These are phyloP conservation scores for Torymus texanus DNA, from an alignment of 2,888 invertebrate genomes.

Conservation along the genomic window DNA sequence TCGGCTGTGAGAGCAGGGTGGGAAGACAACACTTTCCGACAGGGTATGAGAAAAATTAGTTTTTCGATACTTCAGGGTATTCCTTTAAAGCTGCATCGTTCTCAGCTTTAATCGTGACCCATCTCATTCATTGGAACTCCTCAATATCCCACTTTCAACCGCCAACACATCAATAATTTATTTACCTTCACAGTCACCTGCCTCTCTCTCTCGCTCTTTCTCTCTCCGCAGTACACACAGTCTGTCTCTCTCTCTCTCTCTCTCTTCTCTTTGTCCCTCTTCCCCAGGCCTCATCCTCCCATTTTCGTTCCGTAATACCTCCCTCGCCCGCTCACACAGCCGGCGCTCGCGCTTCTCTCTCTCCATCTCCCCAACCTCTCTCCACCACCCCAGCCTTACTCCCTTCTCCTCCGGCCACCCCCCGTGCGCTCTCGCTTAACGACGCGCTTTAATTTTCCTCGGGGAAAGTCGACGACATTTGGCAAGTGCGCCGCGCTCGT, in stretches of 20 bases:
- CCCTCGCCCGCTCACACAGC: neutral
- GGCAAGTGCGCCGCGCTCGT: slow-evolving; percentile 57
- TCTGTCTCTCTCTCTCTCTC: no score
- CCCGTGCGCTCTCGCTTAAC: neutral
- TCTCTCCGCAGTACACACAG: neutral
- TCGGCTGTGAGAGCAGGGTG: no score
- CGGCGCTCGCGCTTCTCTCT: neutral
- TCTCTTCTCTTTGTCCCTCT: neutral
- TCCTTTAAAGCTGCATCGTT: no score
- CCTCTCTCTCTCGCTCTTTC: neutral
- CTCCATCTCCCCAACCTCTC: no score
- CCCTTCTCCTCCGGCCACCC: no score
- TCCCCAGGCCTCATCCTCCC: neutral
- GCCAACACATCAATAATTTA: slow-evolving; percentile 22
- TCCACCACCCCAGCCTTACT: no score
- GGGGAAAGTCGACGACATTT: slow-evolving; percentile 52
- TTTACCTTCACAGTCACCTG: slow-evolving; percentile 2
- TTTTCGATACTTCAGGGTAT: no score
- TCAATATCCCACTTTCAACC: neutral
- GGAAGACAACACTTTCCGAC: no score
- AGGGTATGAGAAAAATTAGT: no score
- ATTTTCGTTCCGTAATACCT: neutral
- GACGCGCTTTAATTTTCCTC: slow-evolving; percentile 53
- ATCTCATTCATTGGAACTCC: no score
- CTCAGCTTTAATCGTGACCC: no score